phyloP scores from a whole-genome alignment of 2,797 vertebrate species.

The Rhinophrynus dorsalis region DNA sequence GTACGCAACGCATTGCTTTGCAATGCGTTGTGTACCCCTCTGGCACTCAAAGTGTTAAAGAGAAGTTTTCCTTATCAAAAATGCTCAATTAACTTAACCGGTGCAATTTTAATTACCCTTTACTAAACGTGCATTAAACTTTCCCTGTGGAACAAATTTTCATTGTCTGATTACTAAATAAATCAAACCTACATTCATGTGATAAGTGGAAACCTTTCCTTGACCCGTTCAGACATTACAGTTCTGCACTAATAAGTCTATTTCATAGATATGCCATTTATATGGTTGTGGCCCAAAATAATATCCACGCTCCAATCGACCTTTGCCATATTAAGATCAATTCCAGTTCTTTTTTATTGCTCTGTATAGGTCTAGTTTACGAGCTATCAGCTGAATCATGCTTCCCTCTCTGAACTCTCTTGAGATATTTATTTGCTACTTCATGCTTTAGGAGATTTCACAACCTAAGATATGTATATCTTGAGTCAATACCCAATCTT shows the following conservation, averaged over 20 bases:
- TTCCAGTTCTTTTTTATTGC: slow-evolving; percentile 22
- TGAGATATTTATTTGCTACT: too few relatives aligned
- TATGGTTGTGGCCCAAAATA: slow-evolving; percentile 33
- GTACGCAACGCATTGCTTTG: too few relatives aligned
- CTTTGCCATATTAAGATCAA: slow-evolving; percentile 42
- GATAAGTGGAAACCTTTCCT: slow-evolving; percentile 41
- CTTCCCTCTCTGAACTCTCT: not conserved
- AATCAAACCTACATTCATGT: slow-evolving; percentile 28
- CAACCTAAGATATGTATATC: too few relatives aligned
- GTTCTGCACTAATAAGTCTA: slow-evolving; percentile 40
- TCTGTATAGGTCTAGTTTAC: slow-evolving; percentile 18
- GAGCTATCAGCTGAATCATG: slow-evolving; percentile 12
- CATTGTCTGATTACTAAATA: slow-evolving; percentile 39
- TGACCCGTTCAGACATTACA: slow-evolving; percentile 37
- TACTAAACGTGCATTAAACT: slow-evolving; percentile 25
- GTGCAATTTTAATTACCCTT: slow-evolving; percentile 38
- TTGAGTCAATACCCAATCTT: too few relatives aligned
- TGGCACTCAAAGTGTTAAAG: too few relatives aligned
- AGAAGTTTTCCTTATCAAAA: not conserved
- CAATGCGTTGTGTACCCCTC: too few relatives aligned
- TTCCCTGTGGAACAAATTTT: slow-evolving; percentile 36
- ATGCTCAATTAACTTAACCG: not conserved
- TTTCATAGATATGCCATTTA: slow-evolving; percentile 39
- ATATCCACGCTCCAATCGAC: slow-evolving; percentile 33
- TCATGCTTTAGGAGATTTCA: too few relatives aligned